Evolutionary conservation across 2,113 vertebrate genomes (phyloP).

Genomic region (Rhipidura dahli): DNA sequence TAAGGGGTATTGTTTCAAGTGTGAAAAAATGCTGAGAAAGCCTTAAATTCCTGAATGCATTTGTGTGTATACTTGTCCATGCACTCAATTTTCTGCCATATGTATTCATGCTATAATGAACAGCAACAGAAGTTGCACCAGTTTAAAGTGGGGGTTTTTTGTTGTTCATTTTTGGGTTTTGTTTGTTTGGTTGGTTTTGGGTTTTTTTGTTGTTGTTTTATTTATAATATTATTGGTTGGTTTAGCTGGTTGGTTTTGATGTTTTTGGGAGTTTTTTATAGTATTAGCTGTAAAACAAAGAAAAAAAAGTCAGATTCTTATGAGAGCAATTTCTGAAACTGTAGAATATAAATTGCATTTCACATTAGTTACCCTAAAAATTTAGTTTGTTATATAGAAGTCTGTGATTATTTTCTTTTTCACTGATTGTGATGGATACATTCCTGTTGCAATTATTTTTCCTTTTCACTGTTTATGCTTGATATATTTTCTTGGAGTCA

Average conservation of each 20-base stretch:
- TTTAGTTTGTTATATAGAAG: conserved; percentile 8
- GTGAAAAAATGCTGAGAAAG: background rate
- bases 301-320: background rate
- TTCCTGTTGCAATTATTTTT: background rate
- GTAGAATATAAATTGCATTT: conserved; percentile 56
- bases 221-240: background rate
- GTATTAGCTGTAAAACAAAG: background rate
- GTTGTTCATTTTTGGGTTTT: background rate
- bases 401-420: background rate
- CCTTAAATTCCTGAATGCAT: background rate
- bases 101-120: background rate
- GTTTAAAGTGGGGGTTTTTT: background rate
- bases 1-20: background rate
- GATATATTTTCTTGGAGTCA: background rate
- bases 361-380: conserved; percentile 17
- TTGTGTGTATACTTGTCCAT: background rate
- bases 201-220: background rate
- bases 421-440: background rate
- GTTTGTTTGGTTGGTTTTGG: no score
- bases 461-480: background rate
- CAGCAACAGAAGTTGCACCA: background rate
- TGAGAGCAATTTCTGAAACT: background rate
- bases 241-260: background rate
- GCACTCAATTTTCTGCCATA: background rate
- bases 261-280: background rate